phyloP scores from a whole-genome alignment of 30 jellyfish, hydroid and myxozoan genomes.

The Pelagia noctiluca region DNA sequence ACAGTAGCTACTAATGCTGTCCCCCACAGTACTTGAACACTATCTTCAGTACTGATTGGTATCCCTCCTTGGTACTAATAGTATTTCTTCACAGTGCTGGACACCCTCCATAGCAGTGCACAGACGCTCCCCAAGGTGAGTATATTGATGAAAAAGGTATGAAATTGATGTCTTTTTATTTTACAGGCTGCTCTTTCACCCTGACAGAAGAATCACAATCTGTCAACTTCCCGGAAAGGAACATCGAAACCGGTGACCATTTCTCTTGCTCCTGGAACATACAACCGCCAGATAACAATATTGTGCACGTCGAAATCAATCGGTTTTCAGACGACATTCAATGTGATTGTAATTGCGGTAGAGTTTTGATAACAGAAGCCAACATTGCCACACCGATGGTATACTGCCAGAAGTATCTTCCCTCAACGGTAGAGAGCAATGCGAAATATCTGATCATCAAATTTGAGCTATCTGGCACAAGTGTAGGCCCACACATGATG shows the following conservation, averaged over 20 bases:
- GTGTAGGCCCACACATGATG: not conserved
- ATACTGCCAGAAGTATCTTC: slow-evolving; percentile 30
- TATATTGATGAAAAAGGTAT: not conserved
- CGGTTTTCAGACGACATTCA: not conserved
- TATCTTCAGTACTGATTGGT: too few species aligned
- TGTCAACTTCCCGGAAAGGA: not conserved
- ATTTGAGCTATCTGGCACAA: too few species aligned
- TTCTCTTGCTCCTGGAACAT: slow-evolving; percentile 32
- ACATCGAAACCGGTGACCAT: not conserved
- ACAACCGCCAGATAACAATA: not conserved
- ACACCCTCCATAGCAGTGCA: too few species aligned
- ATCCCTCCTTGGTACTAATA: too few species aligned
- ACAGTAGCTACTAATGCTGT: too few species aligned
- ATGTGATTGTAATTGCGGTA: slow-evolving; percentile 55
- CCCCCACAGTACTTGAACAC: too few species aligned
- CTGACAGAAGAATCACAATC: not conserved
- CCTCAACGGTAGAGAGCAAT: not conserved
- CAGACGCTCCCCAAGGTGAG: slow-evolving; percentile 29
- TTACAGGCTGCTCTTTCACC: slow-evolving; percentile 21
- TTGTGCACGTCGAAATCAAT: not conserved
- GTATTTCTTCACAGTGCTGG: too few species aligned
- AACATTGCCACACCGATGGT: not conserved
- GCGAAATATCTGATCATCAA: not conserved
- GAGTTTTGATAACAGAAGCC: not conserved
- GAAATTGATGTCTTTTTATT: too few species aligned